phyloP scores from a whole-genome alignment of 1,140 invertebrate genomes.

The Euglossa dilemma region DNA sequence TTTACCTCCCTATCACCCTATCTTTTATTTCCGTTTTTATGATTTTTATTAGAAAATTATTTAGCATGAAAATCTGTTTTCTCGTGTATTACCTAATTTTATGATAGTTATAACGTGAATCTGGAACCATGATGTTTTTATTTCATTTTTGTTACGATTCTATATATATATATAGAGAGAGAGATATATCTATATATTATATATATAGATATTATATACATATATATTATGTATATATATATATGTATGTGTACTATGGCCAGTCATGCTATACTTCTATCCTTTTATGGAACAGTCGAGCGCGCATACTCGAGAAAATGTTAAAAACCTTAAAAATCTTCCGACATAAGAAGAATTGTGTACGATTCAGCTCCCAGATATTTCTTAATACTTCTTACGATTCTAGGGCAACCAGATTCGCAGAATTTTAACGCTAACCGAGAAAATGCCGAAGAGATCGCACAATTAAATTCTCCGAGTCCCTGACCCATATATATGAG shows the following conservation, averaged over 20 bases:
- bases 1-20: background rate
- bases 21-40: background rate
- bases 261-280: background rate
- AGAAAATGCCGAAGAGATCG: conserved; percentile 26
- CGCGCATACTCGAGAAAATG: conserved; percentile 5
- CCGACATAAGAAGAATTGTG: background rate
- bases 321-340: conserved; percentile 11
- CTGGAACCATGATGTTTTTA: background rate
- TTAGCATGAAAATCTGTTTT: background rate
- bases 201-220: no score
- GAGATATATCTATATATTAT: no score
- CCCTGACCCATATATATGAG: conserved; percentile 30
- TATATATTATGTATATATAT: no score
- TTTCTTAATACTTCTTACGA: conserved; percentile 41
- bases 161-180: background rate
- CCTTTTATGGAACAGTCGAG: background rate
- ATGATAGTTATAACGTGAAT: background rate
- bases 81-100: background rate
- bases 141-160: background rate
- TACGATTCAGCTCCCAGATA: conserved; percentile 11
- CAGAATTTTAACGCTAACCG: conserved; percentile 31
- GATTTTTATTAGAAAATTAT: conserved; percentile 4
- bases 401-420: background rate
- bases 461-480: conserved; percentile 18
- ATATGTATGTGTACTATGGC: background rate